Base-by-base conservation (phyloP, 2,888 invertebrate genomes). In the Mechanitis mazaeus region DNA sequence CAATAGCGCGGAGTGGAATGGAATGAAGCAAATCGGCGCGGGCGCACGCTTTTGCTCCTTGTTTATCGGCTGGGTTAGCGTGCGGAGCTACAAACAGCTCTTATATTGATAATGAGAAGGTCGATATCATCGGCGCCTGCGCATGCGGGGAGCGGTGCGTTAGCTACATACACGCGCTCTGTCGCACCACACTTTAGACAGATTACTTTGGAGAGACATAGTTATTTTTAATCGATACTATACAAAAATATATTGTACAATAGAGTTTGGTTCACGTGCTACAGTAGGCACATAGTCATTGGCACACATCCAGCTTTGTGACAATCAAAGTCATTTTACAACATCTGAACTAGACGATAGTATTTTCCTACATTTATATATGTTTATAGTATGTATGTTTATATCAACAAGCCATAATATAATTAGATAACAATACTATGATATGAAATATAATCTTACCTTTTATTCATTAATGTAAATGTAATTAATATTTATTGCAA, bases 31-130 rank as follows among this genome's bases (percentile, higher is more conserved):
- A 83, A 83, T 77, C 86, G 80, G 86, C 89, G 89, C 87, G 79
- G 76, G 87, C 90, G 90, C 90, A 89, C 81, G 83, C 84, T 89
- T 89, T 86, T 89, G 87, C 86, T 86, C 72, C 77, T 79, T 79
- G 85, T 84, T 89, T 89, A 90, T 89, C 89, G 83, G 78, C 67
- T 72, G 76, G 78, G 71, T 69, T 67, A 64, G 69, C 70, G 70
- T 67, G 68, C 80, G 77, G 72, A 65, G 67, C 64, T 68, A 66
- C 58, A 68, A 68, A 77, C 83, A 84, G 84, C 78, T 85, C 85
- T 85, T 85, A 83, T 83, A 74, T 57, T 80, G 84, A 87, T 88
- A 85, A 84, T 70, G 71, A 83, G 80, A 86, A 87, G 85, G 86
- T 84, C 80, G 83, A 84, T 83, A 84, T 80, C 81, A 83, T 79